These are phyloP conservation scores for Parnassius orleans DNA, from an alignment of 2,888 invertebrate genomes.

Conservation along the genomic window DNA sequence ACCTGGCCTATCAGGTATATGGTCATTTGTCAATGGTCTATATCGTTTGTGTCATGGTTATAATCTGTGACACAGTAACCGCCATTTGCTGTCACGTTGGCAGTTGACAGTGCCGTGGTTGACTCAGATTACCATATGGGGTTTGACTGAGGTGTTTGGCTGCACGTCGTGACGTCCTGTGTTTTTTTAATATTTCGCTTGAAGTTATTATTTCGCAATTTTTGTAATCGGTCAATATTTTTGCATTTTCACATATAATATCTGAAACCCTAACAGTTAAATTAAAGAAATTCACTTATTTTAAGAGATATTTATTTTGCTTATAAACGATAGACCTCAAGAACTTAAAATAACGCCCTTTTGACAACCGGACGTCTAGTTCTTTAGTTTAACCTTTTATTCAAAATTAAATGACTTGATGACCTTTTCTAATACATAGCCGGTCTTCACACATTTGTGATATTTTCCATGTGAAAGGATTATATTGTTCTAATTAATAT, in stretches of 20 bases:
- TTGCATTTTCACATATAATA: slow-evolving; percentile 30
- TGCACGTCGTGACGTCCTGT: slow-evolving; percentile 77
- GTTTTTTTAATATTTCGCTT: slow-evolving; percentile 52
- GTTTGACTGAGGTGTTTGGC: slow-evolving; percentile 83
- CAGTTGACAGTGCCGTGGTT: slow-evolving; percentile 42
- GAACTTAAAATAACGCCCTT: no score
- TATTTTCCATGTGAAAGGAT: no score
- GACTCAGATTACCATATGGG: slow-evolving; percentile 94
- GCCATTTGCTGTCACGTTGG: slow-evolving; percentile 25
- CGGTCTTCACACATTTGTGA: no score
- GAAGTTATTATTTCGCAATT: slow-evolving; percentile 27
- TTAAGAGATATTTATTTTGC: no score
- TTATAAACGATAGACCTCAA: no score
- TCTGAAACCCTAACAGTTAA: neutral
- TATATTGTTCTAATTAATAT: no score
- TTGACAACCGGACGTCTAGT: no score
- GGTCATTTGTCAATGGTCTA: neutral
- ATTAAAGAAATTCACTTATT: no score
- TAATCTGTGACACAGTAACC: neutral
- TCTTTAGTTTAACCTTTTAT: no score
- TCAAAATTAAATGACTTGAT: no score
- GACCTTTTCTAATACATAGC: no score
- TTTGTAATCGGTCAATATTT: slow-evolving; percentile 23
- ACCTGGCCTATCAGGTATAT: slow-evolving; percentile 6
- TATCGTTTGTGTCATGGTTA: neutral